phyloP scores from a whole-genome alignment of 2,797 vertebrate genomes.

The Sebastes paucispinis region DNA sequence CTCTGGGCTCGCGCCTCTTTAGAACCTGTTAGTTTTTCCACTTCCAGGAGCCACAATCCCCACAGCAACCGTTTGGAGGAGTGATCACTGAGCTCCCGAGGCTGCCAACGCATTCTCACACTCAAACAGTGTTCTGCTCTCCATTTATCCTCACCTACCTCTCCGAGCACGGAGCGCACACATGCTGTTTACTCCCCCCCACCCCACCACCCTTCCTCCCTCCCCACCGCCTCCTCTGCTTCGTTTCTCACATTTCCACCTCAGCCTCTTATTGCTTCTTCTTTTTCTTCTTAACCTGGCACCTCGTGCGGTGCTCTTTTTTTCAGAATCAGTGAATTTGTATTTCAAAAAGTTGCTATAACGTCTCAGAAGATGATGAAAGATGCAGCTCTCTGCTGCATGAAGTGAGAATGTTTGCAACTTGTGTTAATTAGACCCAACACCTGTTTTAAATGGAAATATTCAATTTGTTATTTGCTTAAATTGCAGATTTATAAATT shows the following conservation, averaged over 20 bases:
- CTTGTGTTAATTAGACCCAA: conserved; percentile 30
- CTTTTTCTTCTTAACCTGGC: conserved; percentile 5
- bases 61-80: conserved; percentile 92
- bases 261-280: conserved; percentile 38
- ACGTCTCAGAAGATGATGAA: neutral
- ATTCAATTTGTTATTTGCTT: neutral
- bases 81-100: conserved; percentile 91
- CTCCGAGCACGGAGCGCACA: conserved; percentile 34
- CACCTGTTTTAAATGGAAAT: conserved; percentile 30
- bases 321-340: conserved; percentile 6
- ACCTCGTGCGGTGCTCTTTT: conserved; percentile 3
- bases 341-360: conserved; percentile 8
- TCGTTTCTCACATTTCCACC: conserved; percentile 50
- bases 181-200: conserved; percentile 40
- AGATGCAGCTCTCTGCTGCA: neutral
- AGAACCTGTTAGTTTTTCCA: conserved; percentile 96
- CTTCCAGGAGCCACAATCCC: conserved; percentile 93
- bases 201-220: neutral
- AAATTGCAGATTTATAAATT: conserved; percentile 24
- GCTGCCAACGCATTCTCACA: conserved; percentile 87
- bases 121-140: conserved; percentile 69
- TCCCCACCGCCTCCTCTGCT: neutral
- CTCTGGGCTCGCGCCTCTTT: conserved; percentile 90
- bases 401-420: conserved; percentile 9
- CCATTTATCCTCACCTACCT: conserved; percentile 72